Percentiles rank a stretch among this genome's conserved stretches.
Evolutionary conservation across 2,888 invertebrate genomes (phyloP).

Genomic region (Pedicia rivosa): DNA sequence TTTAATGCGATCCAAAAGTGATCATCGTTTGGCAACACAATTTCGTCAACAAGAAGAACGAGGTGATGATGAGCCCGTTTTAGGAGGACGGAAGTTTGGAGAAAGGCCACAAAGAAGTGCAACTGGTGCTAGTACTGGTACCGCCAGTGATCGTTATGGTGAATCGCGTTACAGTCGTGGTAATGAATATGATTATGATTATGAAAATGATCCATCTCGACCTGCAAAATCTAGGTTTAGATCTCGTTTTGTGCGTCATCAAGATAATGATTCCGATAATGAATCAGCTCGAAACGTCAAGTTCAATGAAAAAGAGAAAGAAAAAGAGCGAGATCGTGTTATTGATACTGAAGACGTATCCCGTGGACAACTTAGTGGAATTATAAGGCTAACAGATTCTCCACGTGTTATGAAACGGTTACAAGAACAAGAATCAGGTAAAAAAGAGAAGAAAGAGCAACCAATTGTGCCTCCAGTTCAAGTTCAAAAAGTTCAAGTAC

Average conservation of each 20-base stretch:
- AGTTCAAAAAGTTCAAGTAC: constrained; percentile 34
- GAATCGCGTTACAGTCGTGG: constrained; percentile 32
- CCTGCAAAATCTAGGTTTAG: constrained; percentile 52
- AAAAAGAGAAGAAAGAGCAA: constrained; percentile 60
- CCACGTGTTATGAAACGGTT: constrained; percentile 79
- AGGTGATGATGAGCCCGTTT: constrained; percentile 49
- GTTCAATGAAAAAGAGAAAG: constrained; percentile 41
- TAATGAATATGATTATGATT: constrained; percentile 51
- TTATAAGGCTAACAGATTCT: constrained; percentile 72
- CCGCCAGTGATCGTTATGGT: constrained; percentile 33
- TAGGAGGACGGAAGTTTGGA: constrained; percentile 64
- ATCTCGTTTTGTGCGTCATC: constrained; percentile 49
- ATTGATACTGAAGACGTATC: constrained; percentile 82
- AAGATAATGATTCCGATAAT: constrained; percentile 61
- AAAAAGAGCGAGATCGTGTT: constrained; percentile 54
- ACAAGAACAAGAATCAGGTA: constrained; percentile 59
- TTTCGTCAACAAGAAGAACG: constrained; percentile 73
- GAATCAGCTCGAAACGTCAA: constrained; percentile 49
- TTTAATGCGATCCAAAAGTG: constrained; percentile 83
- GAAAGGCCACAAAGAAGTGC: constrained; percentile 38
- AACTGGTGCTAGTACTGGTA: constrained; percentile 15
- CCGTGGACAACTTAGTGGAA: constrained; percentile 72
- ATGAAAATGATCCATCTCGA: constrained; percentile 44
- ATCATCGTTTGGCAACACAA: constrained; percentile 77
- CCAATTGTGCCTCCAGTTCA: constrained; percentile 39